These are phyloP conservation scores for Mesodorylaimus sp. DNA, from an alignment of 2,888 invertebrate species.

Conservation along the genomic window DNA sequence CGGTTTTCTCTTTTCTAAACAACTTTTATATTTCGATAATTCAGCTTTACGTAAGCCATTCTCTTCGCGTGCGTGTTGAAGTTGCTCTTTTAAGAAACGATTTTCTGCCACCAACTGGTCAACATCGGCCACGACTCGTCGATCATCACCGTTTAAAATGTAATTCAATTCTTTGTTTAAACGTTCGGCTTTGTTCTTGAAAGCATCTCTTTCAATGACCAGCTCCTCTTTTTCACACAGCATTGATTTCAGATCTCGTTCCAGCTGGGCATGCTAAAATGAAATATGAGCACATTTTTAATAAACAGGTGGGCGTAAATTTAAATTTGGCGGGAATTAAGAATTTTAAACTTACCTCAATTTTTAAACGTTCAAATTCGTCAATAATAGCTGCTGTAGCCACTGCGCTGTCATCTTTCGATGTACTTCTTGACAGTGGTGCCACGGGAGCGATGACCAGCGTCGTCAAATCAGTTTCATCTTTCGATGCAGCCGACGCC, in stretches of 20 bases:
- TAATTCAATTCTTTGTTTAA: slow-evolving; percentile 59
- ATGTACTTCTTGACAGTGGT: too few relatives aligned
- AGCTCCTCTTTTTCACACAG: slow-evolving; percentile 68
- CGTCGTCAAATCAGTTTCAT: too few relatives aligned
- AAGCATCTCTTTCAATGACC: slow-evolving; percentile 58
- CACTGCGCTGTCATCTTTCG: too few relatives aligned
- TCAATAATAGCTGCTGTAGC: too few relatives aligned
- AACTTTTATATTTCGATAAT: slow-evolving; percentile 53
- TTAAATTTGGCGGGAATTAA: too few relatives aligned
- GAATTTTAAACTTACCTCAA: too few relatives aligned
- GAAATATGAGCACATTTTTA: too few relatives aligned
- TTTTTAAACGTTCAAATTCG: too few relatives aligned
- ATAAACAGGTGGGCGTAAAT: too few relatives aligned
- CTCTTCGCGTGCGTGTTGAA: slow-evolving; percentile 58
- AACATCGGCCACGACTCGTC: slow-evolving; percentile 50
- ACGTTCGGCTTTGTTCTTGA: slow-evolving; percentile 60
- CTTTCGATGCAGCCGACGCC: too few relatives aligned
- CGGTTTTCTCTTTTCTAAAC: slow-evolving; percentile 40
- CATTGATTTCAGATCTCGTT: slow-evolving; percentile 54
- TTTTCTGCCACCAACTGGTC: slow-evolving; percentile 63
- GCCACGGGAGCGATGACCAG: too few relatives aligned
- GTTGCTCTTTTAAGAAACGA: slow-evolving; percentile 55
- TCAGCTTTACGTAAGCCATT: slow-evolving; percentile 54
- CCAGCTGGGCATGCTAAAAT: slow-evolving; percentile 49
- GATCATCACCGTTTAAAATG: slow-evolving; percentile 42